Evolutionary conservation across 2,113 vertebrate species (phyloP).

Genomic region (Pimephales promelas): DNA sequence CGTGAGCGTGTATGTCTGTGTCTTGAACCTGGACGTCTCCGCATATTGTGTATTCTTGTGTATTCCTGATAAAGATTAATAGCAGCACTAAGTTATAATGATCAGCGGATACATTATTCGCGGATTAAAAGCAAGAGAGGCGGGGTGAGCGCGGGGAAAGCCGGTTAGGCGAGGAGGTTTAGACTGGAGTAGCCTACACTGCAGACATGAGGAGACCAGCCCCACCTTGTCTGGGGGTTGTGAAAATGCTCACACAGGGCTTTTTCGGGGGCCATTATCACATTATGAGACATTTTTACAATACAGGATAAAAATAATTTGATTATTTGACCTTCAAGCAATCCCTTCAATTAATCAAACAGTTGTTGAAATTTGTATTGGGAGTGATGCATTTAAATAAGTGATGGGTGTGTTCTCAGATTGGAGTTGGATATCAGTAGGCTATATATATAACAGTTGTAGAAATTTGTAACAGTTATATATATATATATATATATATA

Average conservation of each 20-base stretch:
- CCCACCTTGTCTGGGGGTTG: constrained; percentile 51
- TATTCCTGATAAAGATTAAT: not conserved
- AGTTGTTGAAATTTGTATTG: not conserved
- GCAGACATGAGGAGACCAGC: constrained; percentile 43
- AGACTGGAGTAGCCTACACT: constrained; percentile 23
- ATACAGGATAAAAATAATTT: not conserved
- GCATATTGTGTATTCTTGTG: not conserved
- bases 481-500: too few relatives aligned
- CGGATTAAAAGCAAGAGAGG: constrained; percentile 10
- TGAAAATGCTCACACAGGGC: not conserved
- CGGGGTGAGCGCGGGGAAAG: constrained; percentile 1
- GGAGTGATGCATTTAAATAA: not conserved
- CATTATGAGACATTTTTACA: not conserved
- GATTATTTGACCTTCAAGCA: not conserved
- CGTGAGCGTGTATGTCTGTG: constrained; percentile 29
- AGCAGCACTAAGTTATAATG: not conserved
- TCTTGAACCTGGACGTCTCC: constrained; percentile 9
- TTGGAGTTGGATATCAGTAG: not conserved
- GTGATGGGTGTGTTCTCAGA: not conserved
- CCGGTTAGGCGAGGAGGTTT: constrained; percentile 16
- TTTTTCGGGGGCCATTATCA: not conserved
- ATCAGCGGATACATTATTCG: constrained; percentile 15
- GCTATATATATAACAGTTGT: too few relatives aligned
- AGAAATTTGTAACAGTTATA: too few relatives aligned
- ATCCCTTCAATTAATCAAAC: not conserved